Evolutionary conservation across 92 coral and sea anemone genomes (phyloP).

Genomic region (Porites cylindrica): DNA sequence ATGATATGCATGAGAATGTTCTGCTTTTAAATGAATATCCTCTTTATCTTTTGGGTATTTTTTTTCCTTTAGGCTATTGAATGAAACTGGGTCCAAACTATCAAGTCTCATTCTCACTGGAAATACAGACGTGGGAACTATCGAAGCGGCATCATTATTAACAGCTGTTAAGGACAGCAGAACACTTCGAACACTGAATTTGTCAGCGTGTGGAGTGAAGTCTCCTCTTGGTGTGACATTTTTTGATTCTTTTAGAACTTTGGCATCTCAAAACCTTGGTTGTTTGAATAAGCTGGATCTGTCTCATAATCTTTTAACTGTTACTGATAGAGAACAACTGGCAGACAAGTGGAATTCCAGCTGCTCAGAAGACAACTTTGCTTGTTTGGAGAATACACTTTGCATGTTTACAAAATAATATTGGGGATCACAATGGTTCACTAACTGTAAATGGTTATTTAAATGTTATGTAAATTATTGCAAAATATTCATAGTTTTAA

Average conservation of each 20-base stretch:
- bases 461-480: background rate
- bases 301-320: conserved; percentile 41
- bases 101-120: conserved; percentile 75
- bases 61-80: conserved; percentile 45
- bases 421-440: background rate
- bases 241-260: conserved; percentile 18
- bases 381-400: conserved; percentile 29
- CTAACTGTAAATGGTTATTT: background rate
- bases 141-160: background rate
- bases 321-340: conserved; percentile 35
- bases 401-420: conserved; percentile 39
- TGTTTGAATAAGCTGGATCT: conserved; percentile 55
- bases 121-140: conserved; percentile 48
- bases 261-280: conserved; percentile 12
- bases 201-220: conserved; percentile 81
- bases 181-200: conserved; percentile 60
- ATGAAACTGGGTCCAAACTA: conserved; percentile 37
- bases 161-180: conserved; percentile 27
- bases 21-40: background rate
- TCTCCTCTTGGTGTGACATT: conserved; percentile 70
- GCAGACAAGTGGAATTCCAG: conserved; percentile 43
- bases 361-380: conserved; percentile 20
- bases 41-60: background rate
- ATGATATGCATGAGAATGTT: too few species aligned
- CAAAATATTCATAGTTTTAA: background rate